phyloP scores from a whole-genome alignment of 1,140 invertebrate genomes.

The Monochamus saltuarius region DNA sequence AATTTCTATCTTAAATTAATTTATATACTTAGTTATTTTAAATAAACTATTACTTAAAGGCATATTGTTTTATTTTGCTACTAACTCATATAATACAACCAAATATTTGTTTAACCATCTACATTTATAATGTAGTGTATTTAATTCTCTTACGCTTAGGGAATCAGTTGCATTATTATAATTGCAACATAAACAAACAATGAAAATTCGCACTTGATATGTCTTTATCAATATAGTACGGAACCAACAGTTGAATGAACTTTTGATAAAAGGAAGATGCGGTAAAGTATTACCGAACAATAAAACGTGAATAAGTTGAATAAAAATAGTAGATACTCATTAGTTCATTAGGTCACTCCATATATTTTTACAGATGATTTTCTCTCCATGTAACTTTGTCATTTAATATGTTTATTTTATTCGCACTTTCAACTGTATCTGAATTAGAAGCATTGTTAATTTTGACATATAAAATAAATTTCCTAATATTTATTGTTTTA shows the following conservation, averaged over 20 bases:
- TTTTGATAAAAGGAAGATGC: not conserved
- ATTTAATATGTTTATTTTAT: not conserved
- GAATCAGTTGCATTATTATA: not conserved
- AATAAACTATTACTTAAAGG: not conserved
- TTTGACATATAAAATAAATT: too few species aligned
- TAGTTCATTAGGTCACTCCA: not conserved
- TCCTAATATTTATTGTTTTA: too few species aligned
- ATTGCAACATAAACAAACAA: not conserved
- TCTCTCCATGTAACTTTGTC: not conserved
- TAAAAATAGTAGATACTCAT: not conserved
- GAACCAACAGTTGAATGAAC: not conserved
- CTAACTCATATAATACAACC: not conserved
- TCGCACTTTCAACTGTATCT: too few species aligned
- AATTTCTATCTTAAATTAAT: constrained; percentile 9
- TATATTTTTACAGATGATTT: too few species aligned
- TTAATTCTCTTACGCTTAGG: not conserved
- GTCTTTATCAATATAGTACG: not conserved
- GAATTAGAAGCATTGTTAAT: too few species aligned
- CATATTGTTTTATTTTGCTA: not conserved
- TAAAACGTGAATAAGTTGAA: not conserved
- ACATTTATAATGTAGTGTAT: not conserved
- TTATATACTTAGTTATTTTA: constrained; percentile 8
- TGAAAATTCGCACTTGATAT: constrained; percentile 1
- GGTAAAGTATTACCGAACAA: not conserved
- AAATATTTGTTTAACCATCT: not conserved